Evolutionary conservation across 2,888 invertebrate species (phyloP), one percentile per base, ranked within the genome.

Genomic region (Chaitophorus viminalis): DNA sequence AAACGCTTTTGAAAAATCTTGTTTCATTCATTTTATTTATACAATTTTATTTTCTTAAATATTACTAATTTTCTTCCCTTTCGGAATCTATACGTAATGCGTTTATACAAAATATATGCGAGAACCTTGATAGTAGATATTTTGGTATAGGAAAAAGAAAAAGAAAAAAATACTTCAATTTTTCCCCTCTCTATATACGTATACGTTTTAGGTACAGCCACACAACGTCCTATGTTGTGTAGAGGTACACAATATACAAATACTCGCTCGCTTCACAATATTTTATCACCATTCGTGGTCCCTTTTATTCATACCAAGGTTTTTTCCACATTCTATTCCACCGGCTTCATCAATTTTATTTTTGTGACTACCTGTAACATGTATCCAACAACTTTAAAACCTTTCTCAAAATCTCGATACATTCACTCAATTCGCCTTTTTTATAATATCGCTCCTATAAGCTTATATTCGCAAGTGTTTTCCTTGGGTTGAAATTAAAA

Each of bases 371-470:
- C 79, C 79, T 65, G 79, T 81, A 68, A 81, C 65, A 68, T 39
- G 39, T 81, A 39, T 81, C 39, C 65, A 29, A 81, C 65, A 81
- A 68, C 79, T 81, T 81, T 81, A 65, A 39, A 81, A 81, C 79
- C 79, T n/a, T 39, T 81, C 65, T 81, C 79, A 39, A 81, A 39
- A 81, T 68, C 65, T 68, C 39, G 65, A 81, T 81, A 39, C n/a
- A n/a, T 68, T 29, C 79, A 18, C 39, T 81, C 79, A 39, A 68
- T 81, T 68, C 29, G 39, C 39, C 39, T 81, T 81, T 68, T 68
- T 68, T 29, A 65, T 21, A 79, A 39, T 68, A 36, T 81, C 65
- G 4, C n/a, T 18, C 6, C 39, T 11, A n/a, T n/a, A 18, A 29
- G 79, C 39, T 81, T 81, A 36, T 60, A 65, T 17, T 79, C 29